Evolutionary conservation across 2,888 invertebrate species (phyloP).

Genomic region (Eupelmus urozonus): DNA sequence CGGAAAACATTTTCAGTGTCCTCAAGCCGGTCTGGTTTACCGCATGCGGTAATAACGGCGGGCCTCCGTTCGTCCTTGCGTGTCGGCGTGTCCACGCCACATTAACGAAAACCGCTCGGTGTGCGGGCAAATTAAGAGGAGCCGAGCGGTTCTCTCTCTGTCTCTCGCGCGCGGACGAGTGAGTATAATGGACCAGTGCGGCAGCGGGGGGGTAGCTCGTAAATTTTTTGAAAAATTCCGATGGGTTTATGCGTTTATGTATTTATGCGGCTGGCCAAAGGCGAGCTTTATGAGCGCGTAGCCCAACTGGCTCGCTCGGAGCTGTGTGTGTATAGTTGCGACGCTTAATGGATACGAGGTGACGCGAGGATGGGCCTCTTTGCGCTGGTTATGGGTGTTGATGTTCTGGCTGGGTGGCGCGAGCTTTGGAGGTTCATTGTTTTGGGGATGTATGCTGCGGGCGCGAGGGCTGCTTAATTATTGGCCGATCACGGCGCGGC

Average conservation of each 20-base stretch:
- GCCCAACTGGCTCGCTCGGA: background rate
- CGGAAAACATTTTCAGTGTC: slow-evolving; percentile 27
- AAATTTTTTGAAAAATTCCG: slow-evolving; percentile 61
- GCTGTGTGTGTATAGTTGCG: background rate
- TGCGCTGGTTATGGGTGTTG: too few species aligned
- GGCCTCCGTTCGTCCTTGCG: slow-evolving; percentile 65
- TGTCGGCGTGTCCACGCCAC: slow-evolving; percentile 37
- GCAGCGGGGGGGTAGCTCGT: slow-evolving; percentile 47
- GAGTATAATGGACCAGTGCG: background rate
- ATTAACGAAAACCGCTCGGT: slow-evolving; percentile 51
- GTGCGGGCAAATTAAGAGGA: slow-evolving; percentile 41
- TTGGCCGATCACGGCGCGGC: too few species aligned
- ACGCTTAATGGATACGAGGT: background rate
- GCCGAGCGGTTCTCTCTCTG: slow-evolving; percentile 42
- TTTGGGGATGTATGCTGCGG: too few species aligned
- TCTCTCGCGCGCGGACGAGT: too few species aligned
- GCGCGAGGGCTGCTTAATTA: too few species aligned
- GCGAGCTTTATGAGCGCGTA: background rate
- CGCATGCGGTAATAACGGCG: slow-evolving; percentile 68
- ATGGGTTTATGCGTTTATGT: slow-evolving; percentile 62
- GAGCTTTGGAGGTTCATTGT: too few species aligned
- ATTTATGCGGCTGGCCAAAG: slow-evolving; percentile 56
- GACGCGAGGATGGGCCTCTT: background rate
- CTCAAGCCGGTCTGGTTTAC: slow-evolving; percentile 62
- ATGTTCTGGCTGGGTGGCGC: too few species aligned